These are phyloP conservation scores for Agonopterix arenella DNA, from an alignment of 2,888 invertebrate genomes.

Conservation along the genomic window DNA sequence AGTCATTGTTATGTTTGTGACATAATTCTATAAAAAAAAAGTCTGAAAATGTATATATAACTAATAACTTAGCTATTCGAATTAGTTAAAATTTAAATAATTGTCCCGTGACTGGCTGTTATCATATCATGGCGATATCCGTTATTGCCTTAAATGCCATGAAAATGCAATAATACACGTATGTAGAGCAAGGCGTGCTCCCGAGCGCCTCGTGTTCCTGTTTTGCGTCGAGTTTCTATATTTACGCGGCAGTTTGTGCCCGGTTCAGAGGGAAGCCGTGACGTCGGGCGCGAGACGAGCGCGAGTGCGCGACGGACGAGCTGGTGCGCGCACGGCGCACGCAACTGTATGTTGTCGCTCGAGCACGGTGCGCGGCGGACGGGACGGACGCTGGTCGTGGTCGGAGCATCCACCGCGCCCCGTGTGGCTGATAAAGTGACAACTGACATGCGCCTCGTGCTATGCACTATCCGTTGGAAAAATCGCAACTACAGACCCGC, in stretches of 20 bases:
- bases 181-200: conserved; percentile 29
- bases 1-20: no score
- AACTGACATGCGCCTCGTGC: conserved; percentile 12
- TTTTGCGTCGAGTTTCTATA: conserved; percentile 64
- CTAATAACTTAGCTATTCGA: no score
- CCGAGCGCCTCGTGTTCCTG: conserved; percentile 61
- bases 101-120: no score
- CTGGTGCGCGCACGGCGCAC: conserved; percentile 15
- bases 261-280: conserved; percentile 53
- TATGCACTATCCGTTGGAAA: conserved; percentile 29
- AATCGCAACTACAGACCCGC: conserved; percentile 28
- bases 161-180: background rate
- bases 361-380: conserved; percentile 34
- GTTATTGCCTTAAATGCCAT: background rate
- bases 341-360: conserved; percentile 5
- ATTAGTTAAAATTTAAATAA: no score
- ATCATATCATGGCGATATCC: no score
- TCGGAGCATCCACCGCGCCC: background rate
- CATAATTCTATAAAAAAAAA: no score
- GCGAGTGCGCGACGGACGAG: conserved; percentile 10
- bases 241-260: conserved; percentile 65
- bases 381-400: conserved; percentile 23
- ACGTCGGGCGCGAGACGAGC: conserved; percentile 38
- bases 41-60: no score
- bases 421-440: background rate